Evolutionary conservation across 2,113 vertebrate species (phyloP).

Genomic region (Sceloporus undulatus): DNA sequence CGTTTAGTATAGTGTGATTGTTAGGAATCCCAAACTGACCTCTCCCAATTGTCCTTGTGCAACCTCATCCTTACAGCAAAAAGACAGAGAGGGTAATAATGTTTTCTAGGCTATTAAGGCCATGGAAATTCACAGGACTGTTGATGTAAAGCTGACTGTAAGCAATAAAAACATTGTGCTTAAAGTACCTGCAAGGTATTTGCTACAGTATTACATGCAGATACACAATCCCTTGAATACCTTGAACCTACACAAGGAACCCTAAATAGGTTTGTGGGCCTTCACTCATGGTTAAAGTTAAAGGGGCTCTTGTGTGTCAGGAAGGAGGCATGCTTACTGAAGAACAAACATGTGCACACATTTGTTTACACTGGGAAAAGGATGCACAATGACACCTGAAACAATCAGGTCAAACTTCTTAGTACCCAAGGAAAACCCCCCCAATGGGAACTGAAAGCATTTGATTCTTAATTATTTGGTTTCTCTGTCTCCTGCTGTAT

Average conservation of each 20-base stretch:
- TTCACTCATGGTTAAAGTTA: background rate
- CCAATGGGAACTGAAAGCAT: slow-evolving; percentile 29
- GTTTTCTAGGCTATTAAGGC: slow-evolving; percentile 41
- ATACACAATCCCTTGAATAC: background rate
- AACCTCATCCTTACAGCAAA: background rate
- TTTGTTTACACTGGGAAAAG: slow-evolving; percentile 44
- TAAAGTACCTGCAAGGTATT: background rate
- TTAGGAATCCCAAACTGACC: background rate
- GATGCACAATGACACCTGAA: slow-evolving; percentile 11
- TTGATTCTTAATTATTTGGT: no score
- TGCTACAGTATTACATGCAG: background rate
- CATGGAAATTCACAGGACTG: background rate
- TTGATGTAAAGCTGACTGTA: background rate
- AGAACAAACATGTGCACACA: slow-evolving; percentile 27
- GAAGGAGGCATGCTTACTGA: slow-evolving; percentile 33
- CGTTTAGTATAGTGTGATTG: background rate
- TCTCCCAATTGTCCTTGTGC: background rate
- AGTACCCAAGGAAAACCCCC: slow-evolving; percentile 14
- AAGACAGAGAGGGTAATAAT: slow-evolving; percentile 30
- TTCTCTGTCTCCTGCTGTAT: no score
- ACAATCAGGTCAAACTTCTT: slow-evolving; percentile 47
- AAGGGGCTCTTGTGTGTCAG: background rate
- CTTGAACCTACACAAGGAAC: background rate
- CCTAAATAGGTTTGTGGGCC: background rate
- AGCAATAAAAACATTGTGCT: background rate